A percentile compares a stretch with the other conserved stretches of the same genome.
Evolutionary conservation across 1,140 invertebrate species (phyloP).

Genomic region (Pogonognathellus flavescens): DNA sequence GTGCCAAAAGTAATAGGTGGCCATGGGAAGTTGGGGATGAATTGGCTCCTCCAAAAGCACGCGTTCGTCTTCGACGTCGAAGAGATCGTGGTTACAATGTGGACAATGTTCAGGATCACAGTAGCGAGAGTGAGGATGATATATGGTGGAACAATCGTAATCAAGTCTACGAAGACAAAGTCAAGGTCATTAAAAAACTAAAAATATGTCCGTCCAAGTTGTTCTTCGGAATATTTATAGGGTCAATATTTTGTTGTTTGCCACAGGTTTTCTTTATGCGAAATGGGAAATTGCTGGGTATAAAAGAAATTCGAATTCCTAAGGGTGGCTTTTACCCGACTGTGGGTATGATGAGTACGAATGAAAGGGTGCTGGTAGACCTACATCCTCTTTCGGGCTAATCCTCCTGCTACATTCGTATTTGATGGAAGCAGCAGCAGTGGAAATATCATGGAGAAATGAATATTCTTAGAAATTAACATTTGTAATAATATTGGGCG

Average conservation of each 20-base stretch:
- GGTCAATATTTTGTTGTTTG: conserved; percentile 57
- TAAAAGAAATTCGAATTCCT: conserved; percentile 73
- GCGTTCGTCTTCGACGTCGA: conserved; percentile 45
- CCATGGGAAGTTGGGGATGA: conserved; percentile 60
- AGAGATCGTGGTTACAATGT: conserved; percentile 58
- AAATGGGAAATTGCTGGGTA: conserved; percentile 74
- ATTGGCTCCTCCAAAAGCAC: conserved; percentile 30
- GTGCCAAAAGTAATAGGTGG: conserved; percentile 51
- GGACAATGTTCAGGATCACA: conserved; percentile 68
- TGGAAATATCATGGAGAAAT: too few relatives aligned
- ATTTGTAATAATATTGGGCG: too few relatives aligned
- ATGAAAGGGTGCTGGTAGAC: conserved; percentile 75
- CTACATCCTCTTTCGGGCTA: conserved; percentile 74
- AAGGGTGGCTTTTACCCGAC: conserved; percentile 75
- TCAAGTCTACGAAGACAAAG: conserved; percentile 67
- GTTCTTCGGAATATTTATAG: too few relatives aligned
- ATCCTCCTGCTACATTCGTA: conserved; percentile 48
- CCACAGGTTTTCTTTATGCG: conserved; percentile 75
- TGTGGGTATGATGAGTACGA: conserved; percentile 75
- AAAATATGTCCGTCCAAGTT: too few relatives aligned
- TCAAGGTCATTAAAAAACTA: conserved; percentile 15
- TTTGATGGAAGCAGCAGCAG: too few relatives aligned
- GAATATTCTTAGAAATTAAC: too few relatives aligned
- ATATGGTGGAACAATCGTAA: conserved; percentile 69
- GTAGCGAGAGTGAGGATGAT: conserved; percentile 70